A percentile compares a stretch with the other conserved stretches of the same genome.
These are phyloP conservation scores for Dallia pectoralis DNA, from an alignment of 2,797 vertebrate species.

Conservation along the genomic window DNA sequence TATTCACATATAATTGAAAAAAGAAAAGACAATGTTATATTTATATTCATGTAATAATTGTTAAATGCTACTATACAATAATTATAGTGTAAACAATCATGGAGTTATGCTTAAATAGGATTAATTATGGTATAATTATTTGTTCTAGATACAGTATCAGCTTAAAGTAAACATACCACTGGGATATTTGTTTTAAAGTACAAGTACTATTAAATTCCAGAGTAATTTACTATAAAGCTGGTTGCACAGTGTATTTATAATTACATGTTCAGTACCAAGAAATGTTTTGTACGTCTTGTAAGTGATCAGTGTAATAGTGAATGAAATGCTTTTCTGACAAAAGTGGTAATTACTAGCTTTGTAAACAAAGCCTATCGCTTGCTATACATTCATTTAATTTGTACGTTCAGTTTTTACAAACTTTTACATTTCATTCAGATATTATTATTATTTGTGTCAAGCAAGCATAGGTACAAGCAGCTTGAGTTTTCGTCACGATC, in stretches of 20 bases:
- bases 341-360: constrained; percentile 8
- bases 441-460: constrained; percentile 8
- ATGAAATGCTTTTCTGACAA: constrained; percentile 18
- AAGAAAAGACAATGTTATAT: constrained; percentile 22
- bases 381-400: neutral
- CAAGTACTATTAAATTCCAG: constrained; percentile 19
- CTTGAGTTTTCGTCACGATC: neutral
- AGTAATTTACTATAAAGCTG: constrained; percentile 7
- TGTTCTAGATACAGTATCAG: constrained; percentile 16
- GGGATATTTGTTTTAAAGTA: constrained; percentile 15
- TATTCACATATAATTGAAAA: neutral
- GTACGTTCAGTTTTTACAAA: neutral
- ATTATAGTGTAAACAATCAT: constrained; percentile 55
- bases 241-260: neutral
- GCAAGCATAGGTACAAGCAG: constrained; percentile 3
- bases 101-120: constrained; percentile 24
- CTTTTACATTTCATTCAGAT: neutral
- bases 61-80: constrained; percentile 20
- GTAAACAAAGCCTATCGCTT: constrained; percentile 11
- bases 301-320: constrained; percentile 24
- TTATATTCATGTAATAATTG: constrained; percentile 30
- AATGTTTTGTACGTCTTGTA: constrained; percentile 38
- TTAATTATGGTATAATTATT: constrained; percentile 19
- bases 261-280: constrained; percentile 33
- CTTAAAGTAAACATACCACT: constrained; percentile 23